Conservation (phyloP, 2,113 vertebrate genomes). For the Leptosomus discolor region DNA sequence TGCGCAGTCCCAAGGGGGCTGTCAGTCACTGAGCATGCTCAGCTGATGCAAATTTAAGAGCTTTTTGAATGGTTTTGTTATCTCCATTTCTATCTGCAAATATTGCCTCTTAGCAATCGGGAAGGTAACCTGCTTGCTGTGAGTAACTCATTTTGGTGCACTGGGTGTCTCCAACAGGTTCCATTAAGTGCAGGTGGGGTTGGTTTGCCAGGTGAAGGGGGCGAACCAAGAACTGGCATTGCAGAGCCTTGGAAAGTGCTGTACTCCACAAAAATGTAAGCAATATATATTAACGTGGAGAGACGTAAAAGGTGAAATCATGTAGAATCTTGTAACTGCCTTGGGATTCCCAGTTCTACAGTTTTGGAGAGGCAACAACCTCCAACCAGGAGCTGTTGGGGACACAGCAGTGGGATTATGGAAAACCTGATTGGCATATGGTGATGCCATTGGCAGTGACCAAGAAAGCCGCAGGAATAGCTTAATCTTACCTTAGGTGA, state of each 20-base stretch:
- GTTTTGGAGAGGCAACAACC: neutral
- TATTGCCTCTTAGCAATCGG: neutral
- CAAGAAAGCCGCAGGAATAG: neutral
- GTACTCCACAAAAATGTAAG: neutral
- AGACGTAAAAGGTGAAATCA: neutral
- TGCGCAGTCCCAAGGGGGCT: too few relatives aligned
- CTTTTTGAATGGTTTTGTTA: neutral
- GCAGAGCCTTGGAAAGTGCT: neutral
- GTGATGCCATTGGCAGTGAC: neutral
- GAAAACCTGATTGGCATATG: neutral
- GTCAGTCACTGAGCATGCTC: neutral
- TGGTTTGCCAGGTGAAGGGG: neutral
- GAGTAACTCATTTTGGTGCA: neutral
- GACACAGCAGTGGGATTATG: neutral
- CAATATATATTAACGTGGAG: neutral
- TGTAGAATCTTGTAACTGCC: neutral
- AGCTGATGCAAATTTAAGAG: neutral
- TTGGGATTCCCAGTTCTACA: neutral
- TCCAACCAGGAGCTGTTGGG: neutral
- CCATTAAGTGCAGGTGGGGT: neutral
- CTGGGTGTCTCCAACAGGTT: neutral
- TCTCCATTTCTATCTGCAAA: neutral
- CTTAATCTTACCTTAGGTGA: neutral
- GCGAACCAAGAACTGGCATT: too few relatives aligned
- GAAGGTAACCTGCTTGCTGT: neutral